Percentiles rank a stretch among this genome's conserved stretches.
Conservation (phyloP, 2,113 vertebrate species). For the Heterotilapia buettikoferi region DNA sequence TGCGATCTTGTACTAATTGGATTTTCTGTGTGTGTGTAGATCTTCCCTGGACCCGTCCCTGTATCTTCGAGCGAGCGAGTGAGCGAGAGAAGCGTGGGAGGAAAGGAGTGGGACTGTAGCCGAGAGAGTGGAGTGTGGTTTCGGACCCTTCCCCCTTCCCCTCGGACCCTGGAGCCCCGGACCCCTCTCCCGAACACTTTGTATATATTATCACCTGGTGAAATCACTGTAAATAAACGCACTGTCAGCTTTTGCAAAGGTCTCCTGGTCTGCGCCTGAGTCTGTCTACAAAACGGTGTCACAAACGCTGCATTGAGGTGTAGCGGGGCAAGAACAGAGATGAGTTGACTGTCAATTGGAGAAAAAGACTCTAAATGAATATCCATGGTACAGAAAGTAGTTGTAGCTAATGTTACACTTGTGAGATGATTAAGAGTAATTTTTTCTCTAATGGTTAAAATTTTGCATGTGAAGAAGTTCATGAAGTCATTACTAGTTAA, state of each 20-base stretch:
- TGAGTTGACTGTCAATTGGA: neutral
- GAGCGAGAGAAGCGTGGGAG: neutral
- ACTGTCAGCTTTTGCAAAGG: neutral
- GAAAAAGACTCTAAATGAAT: neutral
- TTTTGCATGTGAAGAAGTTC: neutral
- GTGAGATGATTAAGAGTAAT: neutral
- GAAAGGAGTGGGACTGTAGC: neutral
- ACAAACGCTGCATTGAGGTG: neutral
- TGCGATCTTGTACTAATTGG: neutral
- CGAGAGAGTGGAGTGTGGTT: neutral
- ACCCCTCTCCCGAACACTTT: neutral
- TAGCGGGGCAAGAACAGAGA: neutral
- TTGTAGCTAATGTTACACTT: neutral
- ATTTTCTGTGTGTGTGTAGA: neutral
- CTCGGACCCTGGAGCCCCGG: too few species aligned
- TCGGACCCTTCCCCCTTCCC: neutral
- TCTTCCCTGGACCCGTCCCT: neutral
- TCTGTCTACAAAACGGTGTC: neutral
- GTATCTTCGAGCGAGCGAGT: neutral
- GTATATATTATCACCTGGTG: neutral
- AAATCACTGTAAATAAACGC: neutral
- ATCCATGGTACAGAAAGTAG: neutral
- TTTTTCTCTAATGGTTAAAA: neutral
- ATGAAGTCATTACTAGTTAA: neutral
- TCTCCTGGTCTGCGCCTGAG: neutral